Evolutionary conservation across 2,113 vertebrate species (phyloP), one percentile per base, ranked within the genome.

Genomic region (Periophthalmodon schlosseri): DNA sequence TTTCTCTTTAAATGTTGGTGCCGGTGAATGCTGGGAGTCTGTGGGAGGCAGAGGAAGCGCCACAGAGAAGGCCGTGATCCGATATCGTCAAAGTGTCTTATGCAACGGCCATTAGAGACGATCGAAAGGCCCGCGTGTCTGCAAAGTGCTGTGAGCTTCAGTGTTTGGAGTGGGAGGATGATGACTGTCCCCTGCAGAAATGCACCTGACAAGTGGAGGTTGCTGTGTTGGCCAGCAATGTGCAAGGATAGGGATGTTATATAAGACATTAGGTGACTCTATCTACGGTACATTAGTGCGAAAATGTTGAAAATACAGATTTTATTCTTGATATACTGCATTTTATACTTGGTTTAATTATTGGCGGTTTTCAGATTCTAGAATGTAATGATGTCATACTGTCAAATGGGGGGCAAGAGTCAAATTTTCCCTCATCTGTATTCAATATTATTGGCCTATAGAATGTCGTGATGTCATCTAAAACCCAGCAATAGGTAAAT

Each of bases 81-180:
- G 13, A 80, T 91, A 84, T 23, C 71, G 64, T 89, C 76, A 84
- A 86, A 91, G 88, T 87, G 88, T 71, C 67, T 93, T 93, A 89
- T 86, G 86, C 84, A 93, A 93, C 89, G 81, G 78, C 85, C 82
- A 90, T 87, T 89, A 88, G 88, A 80, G 75, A 56, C 56, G 84
- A 86, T 75, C 85, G 84, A 85, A 67, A 69, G 84, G 78, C 75
- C 81, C 82, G 60, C 8, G 84, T 78, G 82, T 82, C 83, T 83
- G 73, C 79, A 39, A 82, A 87, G 81, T 73, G 84, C 73, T 74
- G 65, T 36, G 78, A 71, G 71, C 67, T 82, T 57, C 56, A 23
- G 74, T 74, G 74, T 83, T 86, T 18, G 67, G 39, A 64, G 89
- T 86, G 56, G 91, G 91, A 79, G 83, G 84, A 78, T 10, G 81